Percentiles rank a stretch among this genome's conserved stretches.
Evolutionary conservation across 1,140 invertebrate genomes (phyloP).

Genomic region (Glossosoma conforme): DNA sequence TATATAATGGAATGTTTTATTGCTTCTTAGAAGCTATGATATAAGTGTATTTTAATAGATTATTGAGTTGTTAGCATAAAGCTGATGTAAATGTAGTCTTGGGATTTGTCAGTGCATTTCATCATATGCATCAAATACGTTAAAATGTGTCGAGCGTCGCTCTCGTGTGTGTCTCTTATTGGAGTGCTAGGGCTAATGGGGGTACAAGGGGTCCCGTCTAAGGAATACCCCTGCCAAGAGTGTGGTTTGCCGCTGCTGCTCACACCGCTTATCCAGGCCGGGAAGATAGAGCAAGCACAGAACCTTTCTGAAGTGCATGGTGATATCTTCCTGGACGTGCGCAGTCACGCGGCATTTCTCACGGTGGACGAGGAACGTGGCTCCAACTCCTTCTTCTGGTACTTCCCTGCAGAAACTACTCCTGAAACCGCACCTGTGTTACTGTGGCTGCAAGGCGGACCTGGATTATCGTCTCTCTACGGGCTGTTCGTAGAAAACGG

Average conservation of each 20-base stretch:
- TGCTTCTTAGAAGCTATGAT: too few relatives aligned
- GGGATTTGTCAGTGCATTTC: too few relatives aligned
- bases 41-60: too few relatives aligned
- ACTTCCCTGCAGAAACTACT: slow-evolving; percentile 58
- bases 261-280: slow-evolving; percentile 59
- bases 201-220: too few relatives aligned
- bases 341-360: slow-evolving; percentile 63
- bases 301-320: slow-evolving; percentile 38
- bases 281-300: slow-evolving; percentile 39
- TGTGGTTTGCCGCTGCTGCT: slow-evolving; percentile 59
- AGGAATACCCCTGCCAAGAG: slow-evolving; percentile 40
- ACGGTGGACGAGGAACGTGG: slow-evolving; percentile 62
- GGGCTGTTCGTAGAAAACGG: slow-evolving; percentile 81
- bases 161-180: too few relatives aligned
- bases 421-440: slow-evolving; percentile 56
- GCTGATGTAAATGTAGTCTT: too few relatives aligned
- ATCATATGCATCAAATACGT: too few relatives aligned
- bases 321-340: slow-evolving; percentile 36
- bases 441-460: slow-evolving; percentile 75
- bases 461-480: slow-evolving; percentile 73
- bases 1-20: too few relatives aligned
- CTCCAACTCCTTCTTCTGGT: slow-evolving; percentile 77
- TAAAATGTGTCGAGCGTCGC: too few relatives aligned
- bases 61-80: too few relatives aligned
- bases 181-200: too few relatives aligned